These are phyloP conservation scores for Digitonthophagus gazella DNA, from an alignment of 2,888 invertebrate genomes.

Conservation along the genomic window DNA sequence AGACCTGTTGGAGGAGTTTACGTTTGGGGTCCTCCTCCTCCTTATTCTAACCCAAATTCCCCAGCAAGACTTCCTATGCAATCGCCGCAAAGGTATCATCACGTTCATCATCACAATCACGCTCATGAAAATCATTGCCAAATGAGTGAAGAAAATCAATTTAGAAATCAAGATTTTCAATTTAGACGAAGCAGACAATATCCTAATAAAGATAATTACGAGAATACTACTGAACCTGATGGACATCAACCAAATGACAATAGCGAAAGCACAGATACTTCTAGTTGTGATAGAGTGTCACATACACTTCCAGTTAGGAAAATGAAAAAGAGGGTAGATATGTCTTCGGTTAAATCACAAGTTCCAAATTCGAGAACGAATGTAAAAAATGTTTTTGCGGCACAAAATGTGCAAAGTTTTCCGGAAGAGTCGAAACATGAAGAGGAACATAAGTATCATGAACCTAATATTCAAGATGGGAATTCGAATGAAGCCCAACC, in stretches of 20 bases:
- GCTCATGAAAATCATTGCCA: conserved; percentile 51
- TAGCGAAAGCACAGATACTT: conserved; percentile 53
- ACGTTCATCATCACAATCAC: conserved; percentile 48
- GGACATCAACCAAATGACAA: conserved; percentile 44
- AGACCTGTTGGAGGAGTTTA: conserved; percentile 57
- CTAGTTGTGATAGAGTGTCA: conserved; percentile 53
- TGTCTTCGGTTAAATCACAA: conserved; percentile 51
- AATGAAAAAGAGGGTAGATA: conserved; percentile 56
- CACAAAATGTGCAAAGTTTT: conserved; percentile 37
- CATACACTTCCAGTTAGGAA: conserved; percentile 59
- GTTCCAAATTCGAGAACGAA: conserved; percentile 45
- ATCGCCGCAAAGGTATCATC: conserved; percentile 46
- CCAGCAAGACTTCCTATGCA: conserved; percentile 58
- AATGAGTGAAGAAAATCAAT: conserved; percentile 47
- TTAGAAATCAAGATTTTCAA: conserved; percentile 41
- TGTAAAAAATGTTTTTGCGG: conserved; percentile 51
- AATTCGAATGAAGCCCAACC: conserved; percentile 42
- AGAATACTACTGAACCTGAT: conserved; percentile 54
- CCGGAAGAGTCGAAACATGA: conserved; percentile 36
- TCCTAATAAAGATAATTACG: conserved; percentile 55
- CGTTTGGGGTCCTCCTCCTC: conserved; percentile 87
- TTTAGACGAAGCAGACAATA: conserved; percentile 42
- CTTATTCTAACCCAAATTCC: conserved; percentile 79
- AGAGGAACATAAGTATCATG: conserved; percentile 49
- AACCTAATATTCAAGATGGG: conserved; percentile 41